Evolutionary conservation across 1,140 invertebrate genomes (phyloP), one percentile per base, ranked within the genome.

Genomic region (Diorhabda carinulata): DNA sequence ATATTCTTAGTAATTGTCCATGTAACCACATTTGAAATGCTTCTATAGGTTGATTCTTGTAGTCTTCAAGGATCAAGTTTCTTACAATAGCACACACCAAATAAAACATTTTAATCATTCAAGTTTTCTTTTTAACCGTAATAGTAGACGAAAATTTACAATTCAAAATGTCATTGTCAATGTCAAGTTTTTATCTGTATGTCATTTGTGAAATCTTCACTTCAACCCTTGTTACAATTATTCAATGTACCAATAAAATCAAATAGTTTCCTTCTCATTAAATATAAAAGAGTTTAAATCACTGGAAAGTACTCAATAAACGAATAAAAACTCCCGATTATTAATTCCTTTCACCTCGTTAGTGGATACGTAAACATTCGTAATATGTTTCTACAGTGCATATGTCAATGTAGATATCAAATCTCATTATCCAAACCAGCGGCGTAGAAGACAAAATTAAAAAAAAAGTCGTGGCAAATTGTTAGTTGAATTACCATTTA

Each of bases 181-280:
- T 25, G 25, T 25, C 25, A 25, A 25, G 0, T 25, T 25, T 25
- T 25, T 25, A 1, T 25, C 25, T 25, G 25, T 25, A 25, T 25
- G 25, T 25, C 58, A 10, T 60, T 40, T 41, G 58, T 10, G 58
- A 60, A 60, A 60, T 60, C 58, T 42, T 60, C 58, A 5, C 42
- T 8, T 40, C 6, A 60, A 41, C 58, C 58, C 58, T 60, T 60
- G 25, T 60, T 41, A 40, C 25, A 60, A 40, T 60, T 60, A 60
- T 8, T 40, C 25, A 60, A 40, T 60, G 25, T 41, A 4, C 47
- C 4, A 6, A 52, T 52, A 52, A 52, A 52, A 52, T 52, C 47
- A 52, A 52, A 52, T 52, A 52, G 47, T 52, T 52, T 52, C 47
- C n/a, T 6, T 52, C 47, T 52, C 47, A 52, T 52, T 2, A 4